phyloP scores from a whole-genome alignment of 1,140 invertebrate species.

The Varroa destructor region DNA sequence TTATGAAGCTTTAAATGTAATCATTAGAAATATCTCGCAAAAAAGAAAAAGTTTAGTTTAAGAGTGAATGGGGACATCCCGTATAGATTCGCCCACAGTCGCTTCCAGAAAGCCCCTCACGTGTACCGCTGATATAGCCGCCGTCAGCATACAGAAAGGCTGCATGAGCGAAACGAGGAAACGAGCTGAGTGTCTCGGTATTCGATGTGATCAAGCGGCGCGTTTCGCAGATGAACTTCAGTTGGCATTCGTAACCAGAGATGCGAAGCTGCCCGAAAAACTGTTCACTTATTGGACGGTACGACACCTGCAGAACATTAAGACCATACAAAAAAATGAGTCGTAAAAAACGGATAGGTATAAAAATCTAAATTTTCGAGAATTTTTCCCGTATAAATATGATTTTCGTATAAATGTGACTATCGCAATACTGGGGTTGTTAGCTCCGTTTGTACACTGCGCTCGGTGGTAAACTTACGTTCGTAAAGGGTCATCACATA shows the following conservation, averaged over 20 bases:
- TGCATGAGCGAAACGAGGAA: not conserved
- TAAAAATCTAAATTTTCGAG: too few species aligned
- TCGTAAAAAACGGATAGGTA: too few species aligned
- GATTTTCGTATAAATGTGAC: too few species aligned
- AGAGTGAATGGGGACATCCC: not conserved
- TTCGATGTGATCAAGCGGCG: not conserved
- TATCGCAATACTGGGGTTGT: too few species aligned
- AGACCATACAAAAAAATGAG: too few species aligned
- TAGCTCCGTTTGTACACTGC: too few species aligned
- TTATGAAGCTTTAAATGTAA: too few species aligned
- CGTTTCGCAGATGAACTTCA: constrained; percentile 19
- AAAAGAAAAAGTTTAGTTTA: not conserved
- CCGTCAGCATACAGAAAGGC: not conserved
- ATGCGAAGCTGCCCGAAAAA: not conserved
- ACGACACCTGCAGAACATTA: not conserved
- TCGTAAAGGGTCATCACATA: too few species aligned
- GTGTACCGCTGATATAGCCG: not conserved
- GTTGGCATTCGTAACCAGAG: not conserved
- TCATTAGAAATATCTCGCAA: not conserved
- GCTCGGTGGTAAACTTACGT: too few species aligned
- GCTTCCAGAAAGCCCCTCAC: not conserved
- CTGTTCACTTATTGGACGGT: not conserved
- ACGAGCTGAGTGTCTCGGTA: not conserved
- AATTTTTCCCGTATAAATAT: too few species aligned
- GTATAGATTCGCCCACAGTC: not conserved